Conservation (phyloP, 2,888 invertebrate genomes). For the Cremastinae sp. region DNA sequence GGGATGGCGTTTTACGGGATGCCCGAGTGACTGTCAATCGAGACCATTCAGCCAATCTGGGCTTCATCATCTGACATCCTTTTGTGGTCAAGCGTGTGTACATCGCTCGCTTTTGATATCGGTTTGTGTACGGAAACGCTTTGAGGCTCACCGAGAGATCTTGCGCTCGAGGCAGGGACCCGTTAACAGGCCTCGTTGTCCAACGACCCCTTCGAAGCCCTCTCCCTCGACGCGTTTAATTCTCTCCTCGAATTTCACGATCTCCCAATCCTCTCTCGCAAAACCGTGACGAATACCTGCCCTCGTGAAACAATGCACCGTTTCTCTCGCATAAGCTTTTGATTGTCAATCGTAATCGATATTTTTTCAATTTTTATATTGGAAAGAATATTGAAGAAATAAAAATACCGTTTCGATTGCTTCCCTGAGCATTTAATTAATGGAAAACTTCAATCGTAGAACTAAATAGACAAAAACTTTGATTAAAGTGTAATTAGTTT, state of each 20-base stretch:
- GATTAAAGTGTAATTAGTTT: no score
- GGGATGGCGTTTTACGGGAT: background rate
- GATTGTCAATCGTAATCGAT: slow-evolving; percentile 19
- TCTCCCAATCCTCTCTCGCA: background rate
- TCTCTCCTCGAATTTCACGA: no score
- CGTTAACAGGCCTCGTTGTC: slow-evolving; percentile 20
- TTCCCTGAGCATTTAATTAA: no score
- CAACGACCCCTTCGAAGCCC: background rate
- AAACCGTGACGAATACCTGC: background rate
- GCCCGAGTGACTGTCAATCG: slow-evolving; percentile 15
- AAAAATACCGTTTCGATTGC: no score
- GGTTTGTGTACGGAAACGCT: slow-evolving; percentile 37
- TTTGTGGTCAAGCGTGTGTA: slow-evolving; percentile 17
- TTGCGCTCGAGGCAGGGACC: slow-evolving; percentile 9
- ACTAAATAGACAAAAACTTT: no score
- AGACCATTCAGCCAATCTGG: slow-evolving; percentile 5
- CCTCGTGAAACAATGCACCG: background rate
- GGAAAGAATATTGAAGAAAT: no score
- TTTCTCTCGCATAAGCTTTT: background rate
- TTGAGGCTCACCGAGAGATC: slow-evolving; percentile 50
- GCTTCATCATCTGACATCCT: slow-evolving; percentile 10
- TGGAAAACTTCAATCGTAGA: no score
- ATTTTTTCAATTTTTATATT: no score
- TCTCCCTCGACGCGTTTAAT: no score
- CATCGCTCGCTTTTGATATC: slow-evolving; percentile 39